Evolutionary conservation across 2,113 vertebrate species (phyloP).

Genomic region (Elachura formosa): DNA sequence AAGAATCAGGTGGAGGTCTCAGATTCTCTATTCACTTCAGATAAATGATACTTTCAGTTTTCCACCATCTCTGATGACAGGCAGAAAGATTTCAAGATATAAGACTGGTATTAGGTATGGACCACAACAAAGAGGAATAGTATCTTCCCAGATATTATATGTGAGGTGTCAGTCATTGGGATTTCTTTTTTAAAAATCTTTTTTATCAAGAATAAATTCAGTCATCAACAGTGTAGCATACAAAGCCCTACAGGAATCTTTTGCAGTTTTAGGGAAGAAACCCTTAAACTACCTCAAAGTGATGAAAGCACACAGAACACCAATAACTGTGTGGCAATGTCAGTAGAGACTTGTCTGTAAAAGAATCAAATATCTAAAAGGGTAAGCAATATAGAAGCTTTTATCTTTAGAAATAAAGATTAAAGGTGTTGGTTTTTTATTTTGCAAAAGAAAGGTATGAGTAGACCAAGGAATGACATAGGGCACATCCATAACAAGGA

Average conservation of each 20-base stretch:
- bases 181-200: background rate
- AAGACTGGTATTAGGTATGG: background rate
- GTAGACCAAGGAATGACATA: background rate
- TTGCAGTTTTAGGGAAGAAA: background rate
- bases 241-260: background rate
- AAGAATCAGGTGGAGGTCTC: background rate
- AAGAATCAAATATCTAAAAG: background rate
- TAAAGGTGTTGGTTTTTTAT: background rate
- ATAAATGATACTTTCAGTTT: background rate
- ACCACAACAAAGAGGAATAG: background rate
- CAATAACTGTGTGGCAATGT: background rate
- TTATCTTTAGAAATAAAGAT: background rate
- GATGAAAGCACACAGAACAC: background rate
- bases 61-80: background rate
- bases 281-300: background rate
- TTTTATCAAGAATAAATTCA: constrained; percentile 29
- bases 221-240: background rate
- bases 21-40: background rate
- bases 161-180: background rate
- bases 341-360: background rate
- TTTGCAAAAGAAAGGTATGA: background rate
- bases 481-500: background rate
- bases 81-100: background rate
- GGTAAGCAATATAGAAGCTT: background rate
- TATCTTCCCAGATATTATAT: background rate